phyloP scores from a whole-genome alignment of 2,888 invertebrate species.

The Leucophenga maculata region DNA sequence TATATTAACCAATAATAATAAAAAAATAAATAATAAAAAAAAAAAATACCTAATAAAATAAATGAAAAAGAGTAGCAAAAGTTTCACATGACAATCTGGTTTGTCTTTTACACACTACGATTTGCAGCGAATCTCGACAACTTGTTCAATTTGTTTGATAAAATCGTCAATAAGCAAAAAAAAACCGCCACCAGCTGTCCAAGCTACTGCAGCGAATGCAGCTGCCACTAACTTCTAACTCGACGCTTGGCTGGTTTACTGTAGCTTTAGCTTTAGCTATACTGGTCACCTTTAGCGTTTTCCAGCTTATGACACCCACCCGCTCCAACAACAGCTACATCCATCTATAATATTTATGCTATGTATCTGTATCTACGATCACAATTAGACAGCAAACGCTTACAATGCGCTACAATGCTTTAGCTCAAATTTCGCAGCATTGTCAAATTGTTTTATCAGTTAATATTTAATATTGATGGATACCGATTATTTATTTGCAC shows the following conservation, averaged over 20 bases:
- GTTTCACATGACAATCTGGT: conserved; percentile 24
- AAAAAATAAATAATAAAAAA: neutral
- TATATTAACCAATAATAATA: neutral
- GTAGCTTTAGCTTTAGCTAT: too few species aligned
- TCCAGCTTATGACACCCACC: too few species aligned
- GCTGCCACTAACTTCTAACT: too few species aligned
- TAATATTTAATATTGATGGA: conserved; percentile 17
- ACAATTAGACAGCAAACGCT: too few species aligned
- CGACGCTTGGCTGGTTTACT: too few species aligned
- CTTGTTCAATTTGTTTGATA: too few species aligned
- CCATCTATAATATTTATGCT: too few species aligned
- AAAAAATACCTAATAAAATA: neutral
- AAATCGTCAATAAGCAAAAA: too few species aligned
- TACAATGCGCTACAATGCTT: neutral
- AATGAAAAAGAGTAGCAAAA: conserved; percentile 10
- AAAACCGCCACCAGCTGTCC: too few species aligned
- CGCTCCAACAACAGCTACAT: too few species aligned
- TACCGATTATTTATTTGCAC: neutral
- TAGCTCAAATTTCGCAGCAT: neutral
- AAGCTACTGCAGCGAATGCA: too few species aligned
- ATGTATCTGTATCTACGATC: neutral
- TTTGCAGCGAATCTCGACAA: neutral
- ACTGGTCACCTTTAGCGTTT: too few species aligned
- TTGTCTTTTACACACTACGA: conserved; percentile 15
- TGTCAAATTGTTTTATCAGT: conserved; percentile 15